Evolutionary conservation across 2,113 vertebrate genomes (phyloP), one percentile per base, ranked within the genome.

Genomic region (Myrmophylax atrothorax): DNA sequence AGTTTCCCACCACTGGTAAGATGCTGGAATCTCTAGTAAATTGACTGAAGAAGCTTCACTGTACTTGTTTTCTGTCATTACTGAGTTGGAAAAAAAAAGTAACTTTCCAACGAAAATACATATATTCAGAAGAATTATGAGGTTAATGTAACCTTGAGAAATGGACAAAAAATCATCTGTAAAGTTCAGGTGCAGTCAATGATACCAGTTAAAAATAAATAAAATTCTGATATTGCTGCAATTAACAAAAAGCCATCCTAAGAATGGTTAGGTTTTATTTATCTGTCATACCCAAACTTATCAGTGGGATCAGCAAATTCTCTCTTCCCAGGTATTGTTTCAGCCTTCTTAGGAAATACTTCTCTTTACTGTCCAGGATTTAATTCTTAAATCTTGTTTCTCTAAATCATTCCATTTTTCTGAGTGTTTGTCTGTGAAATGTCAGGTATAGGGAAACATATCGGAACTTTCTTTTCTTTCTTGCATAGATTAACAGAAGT

Each of bases 341-440:
- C 87, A 94, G 56, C 59, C 77, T 91, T 90, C 35, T 58, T 59
- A 72, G 84, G n/a, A 75, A 79, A 88, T 93, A 72, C 73, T 81
- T 73, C 29, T 62, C 85, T 88, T 35, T 58, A 28, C 9, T 47
- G 18, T n/a, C 22, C 62, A 9, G 20, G 28, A 46, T 52, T 50
- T 58, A 40, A 11, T 35, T 66, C 33, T 33, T 47, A 63, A 49
- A 5, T 68, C 26, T 46, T 73, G 17, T 52, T 82, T 72, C 40
- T 50, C 33, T 12, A 18, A 67, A 52, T 56, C 18, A 40, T 33
- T 6, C 5, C 6, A 18, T 29, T 19, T 60, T 75, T 81, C 69
- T 76, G 22, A 73, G 42, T 60, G 35, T 67, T 58, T 33, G 17
- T 24, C 29, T 74, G 18, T 29, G 37, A 66, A n/a, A 53, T 72